These are phyloP conservation scores for Pangasius djambal DNA, from an alignment of 2,797 vertebrate species.

Conservation along the genomic window DNA sequence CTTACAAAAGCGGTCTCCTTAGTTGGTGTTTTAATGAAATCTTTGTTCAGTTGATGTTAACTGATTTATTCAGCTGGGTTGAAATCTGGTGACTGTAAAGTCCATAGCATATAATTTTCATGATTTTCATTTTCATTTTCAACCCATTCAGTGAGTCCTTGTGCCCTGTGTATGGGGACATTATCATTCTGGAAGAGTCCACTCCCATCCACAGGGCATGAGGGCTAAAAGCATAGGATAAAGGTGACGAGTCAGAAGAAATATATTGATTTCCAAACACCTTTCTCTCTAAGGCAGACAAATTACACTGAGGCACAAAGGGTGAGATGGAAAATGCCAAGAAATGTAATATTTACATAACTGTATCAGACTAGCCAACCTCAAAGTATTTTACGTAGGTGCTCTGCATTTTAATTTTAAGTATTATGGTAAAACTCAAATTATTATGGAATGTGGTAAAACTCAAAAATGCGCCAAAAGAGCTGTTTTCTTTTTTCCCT, in stretches of 20 bases:
- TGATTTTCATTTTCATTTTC: not conserved
- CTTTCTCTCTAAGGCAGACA: not conserved
- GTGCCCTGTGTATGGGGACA: not conserved
- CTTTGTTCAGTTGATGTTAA: not conserved
- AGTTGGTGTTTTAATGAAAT: not conserved
- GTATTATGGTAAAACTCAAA: not conserved
- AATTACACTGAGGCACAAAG: not conserved
- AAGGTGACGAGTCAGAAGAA: not conserved
- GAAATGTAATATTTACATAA: not conserved
- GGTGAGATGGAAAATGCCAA: not conserved
- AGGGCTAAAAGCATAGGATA: not conserved
- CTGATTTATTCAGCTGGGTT: not conserved
- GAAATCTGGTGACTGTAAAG: not conserved
- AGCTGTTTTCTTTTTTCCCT: not conserved
- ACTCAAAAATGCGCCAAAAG: not conserved
- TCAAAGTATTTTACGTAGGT: not conserved
- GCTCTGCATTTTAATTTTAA: not conserved
- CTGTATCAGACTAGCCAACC: not conserved
- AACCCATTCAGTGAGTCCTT: not conserved
- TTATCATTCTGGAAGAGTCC: not conserved
- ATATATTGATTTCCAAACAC: not conserved
- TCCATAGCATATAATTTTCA: not conserved
- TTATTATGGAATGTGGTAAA: no score
- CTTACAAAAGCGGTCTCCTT: not conserved
- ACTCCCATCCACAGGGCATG: not conserved